phyloP scores from a whole-genome alignment of 1,140 invertebrate species.

The Chrysoperla carnea region DNA sequence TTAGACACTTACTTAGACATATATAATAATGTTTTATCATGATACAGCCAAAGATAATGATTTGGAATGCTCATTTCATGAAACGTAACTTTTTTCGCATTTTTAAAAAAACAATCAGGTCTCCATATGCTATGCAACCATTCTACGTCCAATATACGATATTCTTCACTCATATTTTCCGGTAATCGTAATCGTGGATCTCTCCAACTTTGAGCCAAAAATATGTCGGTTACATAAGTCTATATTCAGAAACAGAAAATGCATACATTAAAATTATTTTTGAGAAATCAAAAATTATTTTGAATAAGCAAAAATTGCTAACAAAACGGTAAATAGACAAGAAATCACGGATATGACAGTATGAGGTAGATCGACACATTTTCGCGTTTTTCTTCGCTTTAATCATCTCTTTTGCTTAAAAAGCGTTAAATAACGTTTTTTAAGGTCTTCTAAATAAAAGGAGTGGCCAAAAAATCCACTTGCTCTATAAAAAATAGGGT shows the following conservation, averaged over 20 bases:
- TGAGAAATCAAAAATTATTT: too few species aligned
- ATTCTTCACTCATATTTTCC: constrained; percentile 85
- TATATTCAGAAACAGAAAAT: constrained; percentile 20
- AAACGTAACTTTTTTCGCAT: constrained; percentile 83
- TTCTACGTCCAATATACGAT: constrained; percentile 73
- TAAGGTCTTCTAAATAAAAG: too few species aligned
- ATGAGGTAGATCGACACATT: too few species aligned
- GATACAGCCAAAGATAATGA: constrained; percentile 81
- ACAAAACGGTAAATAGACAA: too few species aligned
- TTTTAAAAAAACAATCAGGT: constrained; percentile 85
- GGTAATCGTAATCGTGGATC: constrained; percentile 69
- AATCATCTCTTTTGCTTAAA: too few species aligned
- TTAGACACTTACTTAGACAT: constrained; percentile 63
- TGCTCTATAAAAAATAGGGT: too few species aligned
- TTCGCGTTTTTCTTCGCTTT: too few species aligned
- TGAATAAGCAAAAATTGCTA: too few species aligned
- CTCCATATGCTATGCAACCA: constrained; percentile 85
- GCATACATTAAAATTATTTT: too few species aligned
- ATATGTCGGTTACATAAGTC: constrained; percentile 86
- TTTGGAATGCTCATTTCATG: constrained; percentile 91
- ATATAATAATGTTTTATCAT: constrained; percentile 76
- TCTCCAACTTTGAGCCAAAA: constrained; percentile 79
- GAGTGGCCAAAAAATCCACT: too few species aligned
- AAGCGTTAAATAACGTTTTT: too few species aligned
- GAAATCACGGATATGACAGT: too few species aligned